phyloP scores from a whole-genome alignment of 2,797 vertebrate species.

The Sebastes miniatus region DNA sequence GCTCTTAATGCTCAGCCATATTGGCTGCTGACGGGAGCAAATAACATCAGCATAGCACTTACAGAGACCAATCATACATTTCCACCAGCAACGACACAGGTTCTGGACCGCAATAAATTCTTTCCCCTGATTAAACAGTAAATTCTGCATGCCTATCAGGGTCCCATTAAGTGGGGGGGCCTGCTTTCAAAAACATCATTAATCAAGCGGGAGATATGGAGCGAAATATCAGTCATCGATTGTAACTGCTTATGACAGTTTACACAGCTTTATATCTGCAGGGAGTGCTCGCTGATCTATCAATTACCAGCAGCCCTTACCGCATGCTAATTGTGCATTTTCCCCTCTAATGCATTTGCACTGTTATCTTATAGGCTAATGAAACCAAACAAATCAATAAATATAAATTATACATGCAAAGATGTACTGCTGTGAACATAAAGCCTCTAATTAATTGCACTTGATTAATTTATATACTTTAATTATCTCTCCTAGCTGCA shows the following conservation, averaged over 20 bases:
- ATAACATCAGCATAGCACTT: slow-evolving; percentile 84
- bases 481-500: slow-evolving; percentile 99
- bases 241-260: slow-evolving; percentile 99
- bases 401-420: slow-evolving; percentile 99
- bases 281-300: slow-evolving; percentile 96
- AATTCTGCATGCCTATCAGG: slow-evolving; percentile 97
- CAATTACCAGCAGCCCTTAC: slow-evolving; percentile 93
- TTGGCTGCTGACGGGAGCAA: slow-evolving; percentile 87
- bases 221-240: slow-evolving; percentile 97
- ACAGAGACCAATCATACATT: slow-evolving; percentile 84
- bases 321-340: slow-evolving; percentile 99
- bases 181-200: slow-evolving; percentile 95
- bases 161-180: slow-evolving; percentile 90
- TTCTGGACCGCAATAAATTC: slow-evolving; percentile 84
- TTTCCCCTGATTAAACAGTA: slow-evolving; percentile 98
- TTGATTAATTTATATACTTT: slow-evolving; percentile 99
- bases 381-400: slow-evolving; percentile 99
- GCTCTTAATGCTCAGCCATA: slow-evolving; percentile 84
- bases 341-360: slow-evolving; percentile 99
- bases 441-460: slow-evolving; percentile 99
- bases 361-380: slow-evolving; percentile 99
- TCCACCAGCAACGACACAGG: slow-evolving; percentile 73
- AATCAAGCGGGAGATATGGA: slow-evolving; percentile 93
- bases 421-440: slow-evolving; percentile 99
- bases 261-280: slow-evolving; percentile 99